Base-by-base conservation (phyloP, 2,797 vertebrate genomes). In the Clarias fuscus region DNA sequence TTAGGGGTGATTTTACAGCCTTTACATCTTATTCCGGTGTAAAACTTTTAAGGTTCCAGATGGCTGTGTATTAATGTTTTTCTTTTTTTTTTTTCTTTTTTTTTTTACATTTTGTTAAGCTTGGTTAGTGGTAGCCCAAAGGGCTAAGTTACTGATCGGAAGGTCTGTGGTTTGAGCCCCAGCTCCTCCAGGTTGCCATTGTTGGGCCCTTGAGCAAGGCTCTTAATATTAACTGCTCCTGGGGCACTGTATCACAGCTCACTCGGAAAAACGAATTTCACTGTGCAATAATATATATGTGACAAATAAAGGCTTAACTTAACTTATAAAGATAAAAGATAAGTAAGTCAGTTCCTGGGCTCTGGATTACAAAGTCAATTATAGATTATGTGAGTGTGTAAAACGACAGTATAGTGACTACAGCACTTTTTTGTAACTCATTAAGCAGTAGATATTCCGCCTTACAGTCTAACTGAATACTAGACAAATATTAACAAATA, bases 311-410 rank as follows among this genome's bases (percentile, higher is more conserved):
- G 53, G 24, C 48, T 65, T 65, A 81, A 15, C 15, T 81, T 65
- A 24, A 15, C 15, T 81, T 48, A 24, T 40, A 62, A 5, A 62
- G 22, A 40, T 27, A 81, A 43, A 81, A 65, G 37, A 65, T 43
- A 48, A 64, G 61, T 43, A 48, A 64, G 61, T 24, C 37, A 80
- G 22, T 43, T 80, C 59, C 61, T 80, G 40, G 18, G 43, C 20
- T 3, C 68, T 79, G 78, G 68, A 84, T 58, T 84, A 27, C 27
- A 84, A 86, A 53, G 33, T 27, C 62, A 43, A 70, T 77, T 59
- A 83, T 58, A 82, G 17, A 82, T 75, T 8, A 20, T 24, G 61
- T 58, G 76, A 62, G 65, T 24, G 27, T 71, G 33, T 27, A 64
- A 40, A 24, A 70, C 58, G 61, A 20, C 30, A 53, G 62, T 18